phyloP scores from a whole-genome alignment of 2,888 invertebrate species.

The Aspidiotus rigidus region DNA sequence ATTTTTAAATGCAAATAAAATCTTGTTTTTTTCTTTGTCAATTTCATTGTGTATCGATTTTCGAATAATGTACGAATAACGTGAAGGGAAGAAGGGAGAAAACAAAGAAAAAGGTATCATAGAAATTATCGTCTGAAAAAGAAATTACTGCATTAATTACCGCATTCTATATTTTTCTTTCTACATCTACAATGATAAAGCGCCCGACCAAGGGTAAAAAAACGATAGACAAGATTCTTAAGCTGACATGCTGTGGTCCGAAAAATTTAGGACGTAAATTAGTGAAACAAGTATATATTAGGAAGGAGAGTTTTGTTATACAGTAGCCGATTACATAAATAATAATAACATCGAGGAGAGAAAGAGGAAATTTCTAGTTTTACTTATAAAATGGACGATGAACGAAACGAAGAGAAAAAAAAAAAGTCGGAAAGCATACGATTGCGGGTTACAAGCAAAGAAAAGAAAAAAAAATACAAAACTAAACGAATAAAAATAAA shows the following conservation, averaged over 20 bases:
- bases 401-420: background rate
- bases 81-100: no score
- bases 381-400: slow-evolving; percentile 3
- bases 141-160: background rate
- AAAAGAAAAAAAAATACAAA: slow-evolving; percentile 2
- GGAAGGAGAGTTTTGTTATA: slow-evolving; percentile 2
- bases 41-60: background rate
- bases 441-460: slow-evolving; percentile 4
- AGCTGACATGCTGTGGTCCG: background rate
- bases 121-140: background rate
- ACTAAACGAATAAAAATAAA: background rate
- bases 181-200: no score
- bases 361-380: background rate
- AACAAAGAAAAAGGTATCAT: background rate
- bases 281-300: background rate
- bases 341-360: background rate
- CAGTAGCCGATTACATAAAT: background rate
- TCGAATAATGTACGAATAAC: no score
- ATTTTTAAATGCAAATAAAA: background rate
- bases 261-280: background rate
- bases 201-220: background rate
- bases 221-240: background rate
- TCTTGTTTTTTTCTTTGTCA: background rate
- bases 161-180: no score
- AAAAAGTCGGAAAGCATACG: background rate